Evolutionary conservation across 2,888 invertebrate species (phyloP), one percentile per base, ranked within the genome.

Genomic region (Lasius fuliginosus): DNA sequence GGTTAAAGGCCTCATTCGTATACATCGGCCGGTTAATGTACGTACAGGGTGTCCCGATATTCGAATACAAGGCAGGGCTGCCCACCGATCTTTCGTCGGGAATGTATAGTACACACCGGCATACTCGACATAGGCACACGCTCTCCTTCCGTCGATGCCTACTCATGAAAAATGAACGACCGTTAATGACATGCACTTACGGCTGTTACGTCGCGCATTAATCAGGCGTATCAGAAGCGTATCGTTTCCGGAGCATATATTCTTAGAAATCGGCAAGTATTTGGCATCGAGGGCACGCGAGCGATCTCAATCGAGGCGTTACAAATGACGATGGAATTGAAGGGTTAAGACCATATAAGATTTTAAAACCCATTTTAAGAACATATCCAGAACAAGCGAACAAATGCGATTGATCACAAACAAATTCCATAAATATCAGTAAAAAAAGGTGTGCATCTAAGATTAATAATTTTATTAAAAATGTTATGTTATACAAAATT

Each of bases 41-140:
- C 36, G 86, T 86, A 90, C 90, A 88, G 87, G 89, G 82, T 88
- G 89, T 90, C 83, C 82, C 81, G 86, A 90, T 90, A 90, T 87
- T 88, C 88, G 79, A 86, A 83, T 62, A 82, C 86, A 56, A 71
- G 65, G n/a, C n/a, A n/a, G 40, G 40, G 18, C 33, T 5, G 56
- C 33, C 15, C 58, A 3, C 73, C 68, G 85, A 87, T 89, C 77
- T 84, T 85, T 84, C 77, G 71, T 42, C 67, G 84, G 18, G 67
- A 58, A 87, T 85, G 75, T n/a, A n/a, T n/a, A 56, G 23, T 73
- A 73, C 40, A 75, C 77, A 58, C 58, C 69, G 42, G 58, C 18
- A 18, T 18, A 18, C 33, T 18, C 53, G 84, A 65, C 77, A 53
- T 23, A 60, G 62, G 53, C 71, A 27, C 60, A 65, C 65, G 71